Evolutionary conservation across 2,113 vertebrate genomes (phyloP), one percentile per base, ranked within the genome.

Genomic region (Anarrhichthys ocellatus): DNA sequence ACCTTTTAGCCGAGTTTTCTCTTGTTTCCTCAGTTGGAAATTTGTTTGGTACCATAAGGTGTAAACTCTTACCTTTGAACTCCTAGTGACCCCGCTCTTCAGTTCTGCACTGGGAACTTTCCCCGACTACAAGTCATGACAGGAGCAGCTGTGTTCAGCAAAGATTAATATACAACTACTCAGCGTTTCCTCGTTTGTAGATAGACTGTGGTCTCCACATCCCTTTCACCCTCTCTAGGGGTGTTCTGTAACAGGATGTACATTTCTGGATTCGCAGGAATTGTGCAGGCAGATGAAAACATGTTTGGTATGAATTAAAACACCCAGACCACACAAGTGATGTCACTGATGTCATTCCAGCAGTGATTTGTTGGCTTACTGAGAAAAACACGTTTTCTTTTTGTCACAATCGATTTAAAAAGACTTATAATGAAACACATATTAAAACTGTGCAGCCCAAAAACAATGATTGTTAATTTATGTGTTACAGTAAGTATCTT

Each of bases 351-450:
- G 52, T 83, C 18, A 52, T 4, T 65, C 36, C 5, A 0, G n/a
- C 38, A 27, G 32, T 69, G 69, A 87, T 76, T 80, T 82, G 11
- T 34, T 68, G 64, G 27, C 42, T 36, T 11, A 66, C 27, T 29
- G 63, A 40, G 38, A 62, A 29, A 72, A 80, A 77, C 20, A 40
- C 48, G 83, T 18, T 48, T 40, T 78, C 11, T 61, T 76, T 62
- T 62, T 52, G 50, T 18, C 40, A 34, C 67, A 44, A 10, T n/a
- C 50, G 0, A 65, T 76, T 82, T 61, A 0, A 59, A 34, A 20
- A 27, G 56, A 2, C 62, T 66, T 82, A 10, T 86, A 86, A 84
- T 91, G 80, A 75, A 68, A 44, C 18, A 18, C n/a, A 58, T 67
- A 72, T 80, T 6, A 32, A 69, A 76, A 6, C 20, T 79, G 61